Conservation (phyloP, 2,888 invertebrate species). For the Ctenicera cuprea region DNA sequence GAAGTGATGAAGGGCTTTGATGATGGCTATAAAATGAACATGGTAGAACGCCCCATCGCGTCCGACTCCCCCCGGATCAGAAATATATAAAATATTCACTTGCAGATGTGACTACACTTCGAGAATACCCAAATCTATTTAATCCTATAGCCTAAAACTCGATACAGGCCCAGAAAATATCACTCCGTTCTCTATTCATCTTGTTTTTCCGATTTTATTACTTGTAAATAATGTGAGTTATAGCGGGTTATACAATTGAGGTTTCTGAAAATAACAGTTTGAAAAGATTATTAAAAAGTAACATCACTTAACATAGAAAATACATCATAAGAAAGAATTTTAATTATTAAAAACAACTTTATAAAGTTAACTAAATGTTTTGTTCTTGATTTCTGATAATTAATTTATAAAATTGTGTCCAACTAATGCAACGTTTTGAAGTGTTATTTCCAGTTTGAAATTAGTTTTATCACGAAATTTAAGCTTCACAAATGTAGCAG, state of each 20-base stretch:
- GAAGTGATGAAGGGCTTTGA: slow-evolving; percentile 56
- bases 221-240: background rate
- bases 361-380: too few relatives aligned
- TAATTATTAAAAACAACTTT: too few relatives aligned
- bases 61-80: slow-evolving; percentile 33
- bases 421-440: too few relatives aligned
- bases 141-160: background rate
- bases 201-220: background rate
- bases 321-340: too few relatives aligned
- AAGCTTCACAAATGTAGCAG: too few relatives aligned
- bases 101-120: slow-evolving; percentile 43
- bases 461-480: too few relatives aligned
- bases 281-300: too few relatives aligned
- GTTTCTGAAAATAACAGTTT: too few relatives aligned
- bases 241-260: background rate
- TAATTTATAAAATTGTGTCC: too few relatives aligned
- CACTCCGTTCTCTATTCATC: background rate
- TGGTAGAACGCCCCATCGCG: slow-evolving; percentile 30
- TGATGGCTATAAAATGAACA: slow-evolving; percentile 53
- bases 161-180: slow-evolving; percentile 4
- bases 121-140: slow-evolving; percentile 27
- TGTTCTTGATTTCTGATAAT: too few relatives aligned
- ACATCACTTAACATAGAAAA: too few relatives aligned
- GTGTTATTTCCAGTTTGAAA: too few relatives aligned
- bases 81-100: slow-evolving; percentile 52